phyloP scores from a whole-genome alignment of 1,140 invertebrate species.

The Nasonia giraulti region DNA sequence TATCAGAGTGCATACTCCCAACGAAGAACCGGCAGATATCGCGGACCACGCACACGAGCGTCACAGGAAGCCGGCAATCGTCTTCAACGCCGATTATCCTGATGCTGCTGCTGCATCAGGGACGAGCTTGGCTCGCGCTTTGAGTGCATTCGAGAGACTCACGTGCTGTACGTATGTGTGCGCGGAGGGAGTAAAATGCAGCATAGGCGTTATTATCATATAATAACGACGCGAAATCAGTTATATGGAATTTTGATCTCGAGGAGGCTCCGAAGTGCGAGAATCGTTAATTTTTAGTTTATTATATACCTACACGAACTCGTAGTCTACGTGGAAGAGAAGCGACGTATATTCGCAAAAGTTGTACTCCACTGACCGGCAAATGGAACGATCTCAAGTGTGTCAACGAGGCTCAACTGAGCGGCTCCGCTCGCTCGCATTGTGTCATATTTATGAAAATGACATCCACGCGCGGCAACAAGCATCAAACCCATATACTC shows the following conservation, averaged over 20 bases:
- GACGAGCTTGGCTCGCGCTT: constrained; percentile 60
- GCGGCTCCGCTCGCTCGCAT: not conserved
- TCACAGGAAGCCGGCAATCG: constrained; percentile 73
- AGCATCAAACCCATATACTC: constrained; percentile 17
- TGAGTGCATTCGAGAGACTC: constrained; percentile 69
- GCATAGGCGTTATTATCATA: constrained; percentile 69
- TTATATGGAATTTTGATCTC: no score
- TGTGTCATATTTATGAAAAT: constrained; percentile 27
- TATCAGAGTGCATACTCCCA: not conserved
- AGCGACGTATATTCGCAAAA: not conserved
- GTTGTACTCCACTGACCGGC: not conserved
- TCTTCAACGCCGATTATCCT: constrained; percentile 72
- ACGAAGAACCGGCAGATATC: not conserved
- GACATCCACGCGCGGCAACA: constrained; percentile 11
- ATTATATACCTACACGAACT: no score
- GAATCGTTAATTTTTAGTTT: no score
- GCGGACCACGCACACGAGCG: not conserved
- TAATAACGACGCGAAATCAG: constrained; percentile 68
- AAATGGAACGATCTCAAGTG: not conserved
- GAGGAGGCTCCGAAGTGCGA: no score
- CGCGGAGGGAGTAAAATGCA: not conserved
- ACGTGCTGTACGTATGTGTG: constrained; percentile 54
- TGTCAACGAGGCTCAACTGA: constrained; percentile 14
- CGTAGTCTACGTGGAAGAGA: no score
- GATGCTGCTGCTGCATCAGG: constrained; percentile 63